Evolutionary conservation across 2,888 invertebrate species (phyloP).

Genomic region (Nephrotoma guestfalica): DNA sequence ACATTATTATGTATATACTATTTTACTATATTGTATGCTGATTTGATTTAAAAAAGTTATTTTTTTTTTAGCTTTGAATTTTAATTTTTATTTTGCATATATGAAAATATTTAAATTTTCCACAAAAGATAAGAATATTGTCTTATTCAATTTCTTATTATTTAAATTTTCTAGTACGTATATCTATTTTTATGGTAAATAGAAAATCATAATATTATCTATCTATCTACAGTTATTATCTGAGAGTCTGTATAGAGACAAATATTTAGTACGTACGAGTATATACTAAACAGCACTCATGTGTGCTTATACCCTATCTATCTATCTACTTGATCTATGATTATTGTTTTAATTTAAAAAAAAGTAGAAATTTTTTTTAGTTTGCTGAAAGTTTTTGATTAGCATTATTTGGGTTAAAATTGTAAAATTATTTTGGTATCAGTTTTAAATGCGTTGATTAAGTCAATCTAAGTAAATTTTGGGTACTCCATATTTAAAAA

Average conservation of each 20-base stretch:
- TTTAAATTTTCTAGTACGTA: neutral
- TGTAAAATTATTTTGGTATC: neutral
- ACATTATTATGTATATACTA: neutral
- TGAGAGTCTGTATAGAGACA: neutral
- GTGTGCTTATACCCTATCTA: neutral
- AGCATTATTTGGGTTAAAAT: neutral
- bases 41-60: neutral
- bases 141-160: neutral
- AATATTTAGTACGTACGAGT: neutral
- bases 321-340: neutral
- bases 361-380: neutral
- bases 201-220: neutral
- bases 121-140: neutral
- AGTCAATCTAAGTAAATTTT: neutral
- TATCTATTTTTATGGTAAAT: neutral
- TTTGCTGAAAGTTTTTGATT: neutral
- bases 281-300: neutral
- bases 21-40: neutral
- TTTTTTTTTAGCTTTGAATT: neutral
- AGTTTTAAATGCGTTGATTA: neutral
- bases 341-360: neutral
- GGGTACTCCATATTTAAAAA: too few relatives aligned
- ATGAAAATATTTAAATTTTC: neutral
- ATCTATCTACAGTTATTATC: neutral
- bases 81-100: neutral